phyloP scores from a whole-genome alignment of 2,888 invertebrate species.

The Sceliomorpha sp. region DNA sequence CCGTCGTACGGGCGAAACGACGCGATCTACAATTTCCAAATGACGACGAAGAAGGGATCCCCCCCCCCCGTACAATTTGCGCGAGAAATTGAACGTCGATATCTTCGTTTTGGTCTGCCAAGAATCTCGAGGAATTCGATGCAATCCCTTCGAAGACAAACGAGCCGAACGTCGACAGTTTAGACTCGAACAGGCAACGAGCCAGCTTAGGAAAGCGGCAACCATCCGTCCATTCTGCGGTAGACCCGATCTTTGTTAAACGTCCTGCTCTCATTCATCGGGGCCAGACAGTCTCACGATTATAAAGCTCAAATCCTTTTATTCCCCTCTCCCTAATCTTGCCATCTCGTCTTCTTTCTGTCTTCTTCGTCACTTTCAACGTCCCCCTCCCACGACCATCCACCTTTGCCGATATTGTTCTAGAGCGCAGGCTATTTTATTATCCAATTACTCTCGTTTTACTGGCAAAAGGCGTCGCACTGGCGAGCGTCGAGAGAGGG shows the following conservation, averaged over 20 bases:
- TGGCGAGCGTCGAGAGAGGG: slow-evolving; percentile 12
- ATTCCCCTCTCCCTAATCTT: slow-evolving; percentile 70
- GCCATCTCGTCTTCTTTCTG: slow-evolving; percentile 53
- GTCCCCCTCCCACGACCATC: too few species aligned
- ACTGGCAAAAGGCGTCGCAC: slow-evolving; percentile 56
- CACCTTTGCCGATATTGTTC: slow-evolving; percentile 65
- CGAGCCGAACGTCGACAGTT: slow-evolving; percentile 44
- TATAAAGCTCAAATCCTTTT: slow-evolving; percentile 76
- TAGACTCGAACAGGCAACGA: slow-evolving; percentile 62
- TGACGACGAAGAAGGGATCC: slow-evolving; percentile 16
- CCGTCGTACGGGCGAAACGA: slow-evolving; percentile 17
- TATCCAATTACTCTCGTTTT: slow-evolving; percentile 68
- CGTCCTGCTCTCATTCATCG: slow-evolving; percentile 71
- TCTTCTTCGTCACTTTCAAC: slow-evolving; percentile 39
- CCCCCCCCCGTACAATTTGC: slow-evolving; percentile 23
- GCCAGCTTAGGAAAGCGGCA: slow-evolving; percentile 63
- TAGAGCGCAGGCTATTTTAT: slow-evolving; percentile 64
- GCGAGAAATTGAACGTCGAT: slow-evolving; percentile 26
- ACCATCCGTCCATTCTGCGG: slow-evolving; percentile 64
- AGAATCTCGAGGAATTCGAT: slow-evolving; percentile 46
- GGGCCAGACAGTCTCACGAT: slow-evolving; percentile 76
- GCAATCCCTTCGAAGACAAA: slow-evolving; percentile 46
- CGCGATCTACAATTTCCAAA: slow-evolving; percentile 1
- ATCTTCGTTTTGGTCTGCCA: slow-evolving; percentile 34
- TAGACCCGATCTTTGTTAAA: slow-evolving; percentile 73